Conservation (phyloP, 2,797 vertebrate genomes). For the Phataginus tricuspis region DNA sequence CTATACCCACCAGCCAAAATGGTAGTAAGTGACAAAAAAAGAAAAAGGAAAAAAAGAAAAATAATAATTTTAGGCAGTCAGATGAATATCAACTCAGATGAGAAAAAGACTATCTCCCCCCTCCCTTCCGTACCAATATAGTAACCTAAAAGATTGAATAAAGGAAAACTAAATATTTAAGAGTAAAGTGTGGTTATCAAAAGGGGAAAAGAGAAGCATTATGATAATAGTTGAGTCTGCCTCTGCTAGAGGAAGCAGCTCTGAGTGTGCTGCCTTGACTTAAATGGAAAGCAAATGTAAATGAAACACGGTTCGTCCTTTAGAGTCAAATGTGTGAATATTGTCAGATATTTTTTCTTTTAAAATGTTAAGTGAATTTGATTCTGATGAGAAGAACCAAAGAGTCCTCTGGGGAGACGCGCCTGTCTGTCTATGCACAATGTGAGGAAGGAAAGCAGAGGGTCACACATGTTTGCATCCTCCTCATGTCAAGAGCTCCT, state of each 20-base stretch:
- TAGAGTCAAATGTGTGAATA: constrained; percentile 43
- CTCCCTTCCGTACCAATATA: constrained; percentile 69
- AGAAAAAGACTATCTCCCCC: constrained; percentile 75
- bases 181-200: constrained; percentile 76
- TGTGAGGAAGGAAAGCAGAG: background rate
- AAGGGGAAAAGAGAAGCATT: constrained; percentile 76
- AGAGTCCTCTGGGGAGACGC: background rate
- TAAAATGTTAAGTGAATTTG: constrained; percentile 63
- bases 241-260: constrained; percentile 68
- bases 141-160: constrained; percentile 81
- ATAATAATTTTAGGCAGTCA: constrained; percentile 82
- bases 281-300: constrained; percentile 67
- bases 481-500: background rate
- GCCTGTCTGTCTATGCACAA: background rate
- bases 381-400: background rate
- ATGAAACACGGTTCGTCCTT: constrained; percentile 64
- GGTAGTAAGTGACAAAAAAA: constrained; percentile 82
- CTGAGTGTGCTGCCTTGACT: constrained; percentile 62
- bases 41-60: constrained; percentile 63
- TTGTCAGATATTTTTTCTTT: constrained; percentile 58
- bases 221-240: constrained; percentile 81
- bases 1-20: constrained; percentile 85
- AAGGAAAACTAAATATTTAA: constrained; percentile 85
- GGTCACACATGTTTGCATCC: background rate
- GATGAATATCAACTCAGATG: constrained; percentile 84